phyloP scores from a whole-genome alignment of 2,113 vertebrate species.

The Aldabrachelys gigantea region DNA sequence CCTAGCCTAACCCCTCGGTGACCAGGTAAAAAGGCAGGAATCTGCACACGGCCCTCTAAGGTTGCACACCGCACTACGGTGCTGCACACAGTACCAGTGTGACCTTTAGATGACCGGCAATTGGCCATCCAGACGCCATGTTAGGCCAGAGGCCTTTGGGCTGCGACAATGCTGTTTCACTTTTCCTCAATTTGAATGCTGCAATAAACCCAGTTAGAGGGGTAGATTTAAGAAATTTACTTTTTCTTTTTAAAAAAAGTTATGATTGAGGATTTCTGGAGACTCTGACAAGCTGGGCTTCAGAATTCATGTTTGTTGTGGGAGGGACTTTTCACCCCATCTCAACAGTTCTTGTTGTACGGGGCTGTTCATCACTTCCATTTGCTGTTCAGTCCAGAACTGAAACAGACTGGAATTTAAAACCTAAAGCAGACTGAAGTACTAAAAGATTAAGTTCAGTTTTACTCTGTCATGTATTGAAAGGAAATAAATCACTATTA shows the following conservation, averaged over 20 bases:
- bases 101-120: too few species aligned
- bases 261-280: neutral
- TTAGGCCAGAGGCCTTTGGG: too few species aligned
- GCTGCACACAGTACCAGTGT: too few species aligned
- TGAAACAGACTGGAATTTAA: conserved; percentile 1
- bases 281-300: neutral
- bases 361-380: neutral
- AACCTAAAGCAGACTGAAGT: neutral
- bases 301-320: neutral
- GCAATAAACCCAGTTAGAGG: neutral
- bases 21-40: too few species aligned
- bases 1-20: too few species aligned
- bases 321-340: neutral
- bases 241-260: neutral
- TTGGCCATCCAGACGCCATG: too few species aligned
- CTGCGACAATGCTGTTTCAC: too few species aligned
- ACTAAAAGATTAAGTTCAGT: neutral
- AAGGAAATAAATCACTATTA: neutral
- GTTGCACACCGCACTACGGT: too few species aligned
- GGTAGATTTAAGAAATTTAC: neutral
- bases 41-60: too few species aligned
- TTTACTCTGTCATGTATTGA: neutral
- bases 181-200: neutral
- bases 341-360: neutral
- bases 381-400: neutral